A percentile compares a stretch with the other conserved stretches of the same genome.
phyloP scores from a whole-genome alignment of 2,888 invertebrate species.

The Plutella xylostella region DNA sequence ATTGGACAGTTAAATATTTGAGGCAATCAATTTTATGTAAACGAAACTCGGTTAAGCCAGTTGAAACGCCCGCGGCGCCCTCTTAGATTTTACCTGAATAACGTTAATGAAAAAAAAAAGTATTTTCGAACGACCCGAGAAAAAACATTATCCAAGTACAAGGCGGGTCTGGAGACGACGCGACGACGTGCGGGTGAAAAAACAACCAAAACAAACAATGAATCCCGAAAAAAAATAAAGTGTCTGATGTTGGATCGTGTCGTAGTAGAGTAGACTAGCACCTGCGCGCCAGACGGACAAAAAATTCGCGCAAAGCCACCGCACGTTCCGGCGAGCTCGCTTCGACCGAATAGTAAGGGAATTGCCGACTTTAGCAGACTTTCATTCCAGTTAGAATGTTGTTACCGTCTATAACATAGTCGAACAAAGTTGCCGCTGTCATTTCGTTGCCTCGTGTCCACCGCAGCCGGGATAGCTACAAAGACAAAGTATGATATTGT shows the following conservation, averaged over 20 bases:
- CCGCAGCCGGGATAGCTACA: background rate
- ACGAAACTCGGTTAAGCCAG: no score
- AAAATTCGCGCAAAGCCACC: slow-evolving; percentile 32
- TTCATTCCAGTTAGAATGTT: slow-evolving; percentile 8
- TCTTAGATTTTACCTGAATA: background rate
- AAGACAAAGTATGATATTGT: slow-evolving; percentile 6
- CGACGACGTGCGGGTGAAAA: slow-evolving; percentile 25
- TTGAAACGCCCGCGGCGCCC: background rate
- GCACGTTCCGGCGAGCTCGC: slow-evolving; percentile 12
- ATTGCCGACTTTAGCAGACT: slow-evolving; percentile 25
- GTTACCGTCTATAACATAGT: slow-evolving; percentile 6
- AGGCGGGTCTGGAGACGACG: slow-evolving; percentile 24
- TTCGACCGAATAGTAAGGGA: slow-evolving; percentile 31
- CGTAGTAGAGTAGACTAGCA: slow-evolving; percentile 37
- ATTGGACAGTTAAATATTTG: no score
- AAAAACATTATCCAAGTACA: slow-evolving; percentile 17
- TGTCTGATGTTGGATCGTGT: slow-evolving; percentile 25
- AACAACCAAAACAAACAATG: slow-evolving; percentile 42
- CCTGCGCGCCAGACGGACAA: slow-evolving; percentile 56
- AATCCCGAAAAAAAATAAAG: slow-evolving; percentile 38
- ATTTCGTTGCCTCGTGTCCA: slow-evolving; percentile 6
- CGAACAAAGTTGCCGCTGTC: slow-evolving; percentile 5
- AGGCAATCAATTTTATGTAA: no score
- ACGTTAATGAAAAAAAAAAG: slow-evolving; percentile 2
- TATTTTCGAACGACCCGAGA: slow-evolving; percentile 5